These are phyloP conservation scores for Eristalis pertinax DNA, from an alignment of 2,888 invertebrate species.

Conservation along the genomic window DNA sequence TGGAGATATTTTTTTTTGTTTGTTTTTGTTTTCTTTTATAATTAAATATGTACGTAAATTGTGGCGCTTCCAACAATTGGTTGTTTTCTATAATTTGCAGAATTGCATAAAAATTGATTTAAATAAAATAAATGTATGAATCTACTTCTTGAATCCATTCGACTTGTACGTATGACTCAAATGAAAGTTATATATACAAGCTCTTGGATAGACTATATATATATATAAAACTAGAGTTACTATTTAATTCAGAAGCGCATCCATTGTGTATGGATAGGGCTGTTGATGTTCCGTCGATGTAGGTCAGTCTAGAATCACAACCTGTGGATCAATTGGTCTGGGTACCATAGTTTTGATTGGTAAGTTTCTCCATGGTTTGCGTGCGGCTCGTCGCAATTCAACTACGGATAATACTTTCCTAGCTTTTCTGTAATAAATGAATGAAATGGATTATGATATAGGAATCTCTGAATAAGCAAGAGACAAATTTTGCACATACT, in stretches of 20 bases:
- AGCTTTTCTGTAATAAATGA: slow-evolving; percentile 85
- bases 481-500: slow-evolving; percentile 84
- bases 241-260: slow-evolving; percentile 84
- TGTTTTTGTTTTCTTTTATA: slow-evolving; percentile 2
- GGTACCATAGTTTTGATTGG: slow-evolving; percentile 79
- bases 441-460: background rate
- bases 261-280: slow-evolving; percentile 86
- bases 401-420: slow-evolving; percentile 90
- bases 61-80: slow-evolving; percentile 59
- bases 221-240: slow-evolving; percentile 45
- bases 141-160: slow-evolving; percentile 39
- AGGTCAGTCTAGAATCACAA: slow-evolving; percentile 89
- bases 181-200: slow-evolving; percentile 44
- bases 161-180: slow-evolving; percentile 34
- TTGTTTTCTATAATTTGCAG: slow-evolving; percentile 45
- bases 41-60: slow-evolving; percentile 66
- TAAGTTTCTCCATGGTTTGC: slow-evolving; percentile 91
- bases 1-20: slow-evolving; percentile 45
- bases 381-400: slow-evolving; percentile 91
- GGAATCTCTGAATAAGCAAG: no score
- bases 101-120: slow-evolving; percentile 31
- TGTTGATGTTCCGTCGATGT: slow-evolving; percentile 78
- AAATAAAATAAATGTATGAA: slow-evolving; percentile 39
- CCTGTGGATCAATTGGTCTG: slow-evolving; percentile 84
- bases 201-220: slow-evolving; percentile 29